Evolutionary conservation across 2,113 vertebrate genomes (phyloP), one percentile per base, ranked within the genome.

Genomic region (Micronycteris hirsuta): DNA sequence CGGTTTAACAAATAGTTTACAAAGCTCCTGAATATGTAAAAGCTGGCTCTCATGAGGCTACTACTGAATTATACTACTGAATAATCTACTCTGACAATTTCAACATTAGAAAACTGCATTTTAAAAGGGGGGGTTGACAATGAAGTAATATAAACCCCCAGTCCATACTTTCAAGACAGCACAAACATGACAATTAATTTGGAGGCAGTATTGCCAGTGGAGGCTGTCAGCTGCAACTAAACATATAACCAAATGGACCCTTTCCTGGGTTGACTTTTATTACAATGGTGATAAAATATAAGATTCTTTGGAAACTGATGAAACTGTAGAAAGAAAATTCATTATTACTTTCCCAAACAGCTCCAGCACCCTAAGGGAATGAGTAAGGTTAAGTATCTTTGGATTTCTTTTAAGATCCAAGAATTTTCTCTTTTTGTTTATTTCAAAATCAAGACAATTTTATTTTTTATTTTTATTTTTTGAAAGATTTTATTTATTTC

Each of bases 221-320:
- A 52, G 14, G 71, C 33, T 36, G 52, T 45, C 61, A 49, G 41
- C n/a, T 73, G 0, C 83, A 92, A 86, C 52, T 67, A 83, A 67
- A 71, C 43, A 43, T 28, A 47, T 73, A 76, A 65, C 84, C 65
- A 77, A 70, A 63, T 41, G 9, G 78, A 52, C 31, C 67, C 8
- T 87, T 85, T 95, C 71, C 73, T 71, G 47, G 19, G 45, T 71
- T 58, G 89, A 49, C 65, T 76, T 91, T 77, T 70, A 94, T 89
- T 82, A 56, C 15, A 83, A 41, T 67, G 74, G 31, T 58, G 45
- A 47, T 65, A 58, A 95, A 92, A 90, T 67, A 17, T 52, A 89
- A 92, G 89, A 87, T 63, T 82, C 41, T 26, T 83, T 78, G 43
- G 70, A 92, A 94, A 71, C 36, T 56, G 22, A 16, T 82, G 68